Evolutionary conservation across 2,888 invertebrate genomes (phyloP).

Genomic region (Nemurella pictetii): DNA sequence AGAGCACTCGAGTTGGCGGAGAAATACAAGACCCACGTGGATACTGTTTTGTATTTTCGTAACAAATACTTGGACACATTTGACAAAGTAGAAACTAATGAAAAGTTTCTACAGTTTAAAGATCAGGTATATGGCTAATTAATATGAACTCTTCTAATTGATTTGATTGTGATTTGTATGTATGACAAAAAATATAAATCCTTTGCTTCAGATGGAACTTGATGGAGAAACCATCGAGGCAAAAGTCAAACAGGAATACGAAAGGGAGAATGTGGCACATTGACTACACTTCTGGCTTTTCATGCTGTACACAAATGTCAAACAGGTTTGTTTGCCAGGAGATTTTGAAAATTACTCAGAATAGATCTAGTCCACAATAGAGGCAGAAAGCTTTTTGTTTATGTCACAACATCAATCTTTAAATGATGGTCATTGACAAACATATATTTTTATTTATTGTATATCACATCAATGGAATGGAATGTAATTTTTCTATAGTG

Average conservation of each 20-base stretch:
- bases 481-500: neutral
- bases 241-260: slow-evolving; percentile 53
- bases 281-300: too few species aligned
- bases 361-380: too few species aligned
- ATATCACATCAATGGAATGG: slow-evolving; percentile 20
- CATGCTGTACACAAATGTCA: too few species aligned
- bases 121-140: slow-evolving; percentile 50
- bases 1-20: slow-evolving; percentile 75
- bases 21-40: slow-evolving; percentile 72
- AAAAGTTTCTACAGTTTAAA: slow-evolving; percentile 56
- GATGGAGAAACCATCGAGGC: slow-evolving; percentile 56
- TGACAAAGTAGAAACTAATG: slow-evolving; percentile 61
- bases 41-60: slow-evolving; percentile 70
- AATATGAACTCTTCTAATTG: slow-evolving; percentile 28
- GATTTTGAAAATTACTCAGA: too few species aligned
- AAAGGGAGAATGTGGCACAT: slow-evolving; percentile 49
- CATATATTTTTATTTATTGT: neutral
- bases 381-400: too few species aligned
- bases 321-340: too few species aligned
- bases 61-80: slow-evolving; percentile 64
- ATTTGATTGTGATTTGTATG: too few species aligned
- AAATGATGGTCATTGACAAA: neutral
- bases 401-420: neutral
- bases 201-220: slow-evolving; percentile 51
- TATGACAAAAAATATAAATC: too few species aligned